Evolutionary conservation across 2,113 vertebrate species (phyloP).

Genomic region (Urocitellus parryii): DNA sequence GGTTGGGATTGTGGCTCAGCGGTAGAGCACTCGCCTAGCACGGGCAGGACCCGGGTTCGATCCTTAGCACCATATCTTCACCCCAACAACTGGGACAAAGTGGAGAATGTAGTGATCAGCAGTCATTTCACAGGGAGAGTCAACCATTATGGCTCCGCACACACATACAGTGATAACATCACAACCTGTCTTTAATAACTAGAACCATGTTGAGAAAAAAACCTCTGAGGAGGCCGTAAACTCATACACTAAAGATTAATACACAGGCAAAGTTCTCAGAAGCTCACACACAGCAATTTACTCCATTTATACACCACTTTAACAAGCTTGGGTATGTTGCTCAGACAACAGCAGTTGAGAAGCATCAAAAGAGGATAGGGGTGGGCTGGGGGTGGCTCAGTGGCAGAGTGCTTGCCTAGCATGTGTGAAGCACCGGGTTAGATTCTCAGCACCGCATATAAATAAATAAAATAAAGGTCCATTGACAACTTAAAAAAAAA

Average conservation of each 20-base stretch:
- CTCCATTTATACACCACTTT: neutral
- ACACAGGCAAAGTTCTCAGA: conserved; percentile 25
- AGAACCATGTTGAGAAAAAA: neutral
- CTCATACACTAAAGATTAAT: neutral
- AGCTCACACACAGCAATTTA: neutral
- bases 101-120: neutral
- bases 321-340: conserved; percentile 47
- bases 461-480: too few species aligned
- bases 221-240: conserved; percentile 51
- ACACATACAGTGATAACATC: neutral
- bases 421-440: too few species aligned
- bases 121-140: neutral
- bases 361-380: neutral
- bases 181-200: neutral
- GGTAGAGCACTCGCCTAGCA: too few species aligned
- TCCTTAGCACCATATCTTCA: too few species aligned
- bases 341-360: neutral
- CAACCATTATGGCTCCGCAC: neutral
- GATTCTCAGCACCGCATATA: too few species aligned
- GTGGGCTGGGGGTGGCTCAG: too few species aligned
- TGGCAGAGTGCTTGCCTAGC: too few species aligned
- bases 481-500: neutral
- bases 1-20: too few species aligned
- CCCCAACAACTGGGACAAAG: too few species aligned
- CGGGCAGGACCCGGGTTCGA: too few species aligned